These are phyloP conservation scores for Coracias cyanogaster DNA, from an alignment of 2,797 vertebrate genomes.

Conservation along the genomic window DNA sequence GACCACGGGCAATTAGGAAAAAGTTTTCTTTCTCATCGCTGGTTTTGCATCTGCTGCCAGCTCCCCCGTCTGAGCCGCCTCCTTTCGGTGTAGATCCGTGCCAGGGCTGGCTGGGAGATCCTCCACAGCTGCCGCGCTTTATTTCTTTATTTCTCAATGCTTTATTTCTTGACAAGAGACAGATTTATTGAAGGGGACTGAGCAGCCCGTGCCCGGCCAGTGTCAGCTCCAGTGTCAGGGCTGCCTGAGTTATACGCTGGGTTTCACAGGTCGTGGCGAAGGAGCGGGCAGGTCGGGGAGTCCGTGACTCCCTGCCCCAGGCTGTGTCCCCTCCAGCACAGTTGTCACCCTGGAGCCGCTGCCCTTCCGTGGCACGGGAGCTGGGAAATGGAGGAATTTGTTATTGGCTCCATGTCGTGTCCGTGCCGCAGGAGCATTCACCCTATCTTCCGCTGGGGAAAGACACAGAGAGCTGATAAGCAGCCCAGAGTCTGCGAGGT, in stretches of 20 bases:
- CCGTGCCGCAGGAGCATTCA: not conserved
- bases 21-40: not conserved
- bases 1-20: not conserved
- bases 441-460: not conserved
- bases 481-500: not conserved
- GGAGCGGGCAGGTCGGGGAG: not conserved
- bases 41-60: not conserved
- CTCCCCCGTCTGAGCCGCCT: not conserved
- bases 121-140: not conserved
- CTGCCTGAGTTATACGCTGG: not conserved
- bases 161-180: not conserved
- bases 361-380: not conserved
- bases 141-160: not conserved
- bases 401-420: rapidly evolving
- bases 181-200: not conserved
- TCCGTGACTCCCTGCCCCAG: not conserved
- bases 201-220: not conserved
- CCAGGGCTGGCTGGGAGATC: not conserved
- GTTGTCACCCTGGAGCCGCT: rapidly evolving
- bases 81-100: not conserved
- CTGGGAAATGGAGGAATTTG: not conserved
- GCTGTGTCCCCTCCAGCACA: not conserved
- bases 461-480: not conserved
- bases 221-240: not conserved
- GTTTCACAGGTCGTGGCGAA: not conserved